Evolutionary conservation across 2,113 vertebrate genomes (phyloP), one percentile per base, ranked within the genome.

Genomic region (Pseudorhombus dupliciocellatus): DNA sequence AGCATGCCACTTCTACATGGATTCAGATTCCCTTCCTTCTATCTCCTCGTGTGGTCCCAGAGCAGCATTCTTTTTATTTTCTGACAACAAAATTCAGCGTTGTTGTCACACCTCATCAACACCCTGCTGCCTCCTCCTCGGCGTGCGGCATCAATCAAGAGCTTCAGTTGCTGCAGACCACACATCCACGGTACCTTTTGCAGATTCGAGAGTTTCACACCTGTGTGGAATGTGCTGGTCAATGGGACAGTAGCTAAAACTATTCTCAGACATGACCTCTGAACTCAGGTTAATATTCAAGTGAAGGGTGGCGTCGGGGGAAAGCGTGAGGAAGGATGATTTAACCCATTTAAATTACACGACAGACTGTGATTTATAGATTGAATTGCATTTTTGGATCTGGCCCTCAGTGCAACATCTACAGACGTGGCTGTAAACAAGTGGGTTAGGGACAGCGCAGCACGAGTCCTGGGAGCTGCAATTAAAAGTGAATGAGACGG

Each of bases 71-170:
- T 37, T 76, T 71, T 46, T 74, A 54, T 75, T 86, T 79, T 72
- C 66, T 52, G 46, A 73, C 79, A 86, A 79, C 77, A 70, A 57
- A 69, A 73, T 44, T 62, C 51, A 59, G 37, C n/a, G 72, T 54
- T 83, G 72, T 56, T 52, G 86, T 70, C 76, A 73, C 75, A 81
- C 71, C 64, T 84, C 70, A 68, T 88, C 86, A 88, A 79, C 84
- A 70, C 70, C 84, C 80, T 20, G 31, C 77, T 52, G 81, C 40
- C 66, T 63, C 50, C 69, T 84, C 56, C 53, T 71, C 48, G 69
- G 55, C 69, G 55, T 20, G 55, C 50, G 3, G 20, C 68, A 81
- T 86, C 80, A 81, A 73, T 85, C 86, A 83, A 28, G 25, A 14
- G 4, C 61, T 54, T 60, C n/a, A 60, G 18, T 34, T 63, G 51